Evolutionary conservation across 1,140 invertebrate species (phyloP).

Genomic region (Drosophila tani): DNA sequence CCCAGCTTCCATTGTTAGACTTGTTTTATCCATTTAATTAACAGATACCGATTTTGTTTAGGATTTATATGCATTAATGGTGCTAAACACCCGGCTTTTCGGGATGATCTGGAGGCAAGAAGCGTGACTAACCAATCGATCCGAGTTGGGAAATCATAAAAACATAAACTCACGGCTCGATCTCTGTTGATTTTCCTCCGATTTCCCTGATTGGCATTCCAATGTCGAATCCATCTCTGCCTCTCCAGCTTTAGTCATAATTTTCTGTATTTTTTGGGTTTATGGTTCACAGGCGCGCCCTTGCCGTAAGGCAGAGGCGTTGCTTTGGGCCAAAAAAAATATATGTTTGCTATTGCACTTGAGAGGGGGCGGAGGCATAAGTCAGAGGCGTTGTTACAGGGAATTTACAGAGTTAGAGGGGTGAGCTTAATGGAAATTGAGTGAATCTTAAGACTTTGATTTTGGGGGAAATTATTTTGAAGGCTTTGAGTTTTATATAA

Average conservation of each 20-base stretch:
- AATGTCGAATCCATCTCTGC: slow-evolving; percentile 45
- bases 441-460: neutral
- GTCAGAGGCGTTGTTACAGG: slow-evolving; percentile 21
- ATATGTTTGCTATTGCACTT: slow-evolving; percentile 49
- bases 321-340: slow-evolving; percentile 4
- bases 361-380: slow-evolving; percentile 28
- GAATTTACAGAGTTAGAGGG: neutral
- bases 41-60: slow-evolving; percentile 30
- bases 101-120: slow-evolving; percentile 39
- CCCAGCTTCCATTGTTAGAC: slow-evolving; percentile 44
- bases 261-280: slow-evolving; percentile 28
- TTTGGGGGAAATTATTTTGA: too few species aligned
- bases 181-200: slow-evolving; percentile 23
- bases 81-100: too few species aligned
- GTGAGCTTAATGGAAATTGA: too few species aligned
- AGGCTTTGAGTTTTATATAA: neutral
- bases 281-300: slow-evolving; percentile 32
- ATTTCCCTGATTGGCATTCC: slow-evolving; percentile 47
- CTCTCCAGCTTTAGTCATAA: slow-evolving; percentile 28
- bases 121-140: slow-evolving; percentile 56
- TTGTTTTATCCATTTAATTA: slow-evolving; percentile 34
- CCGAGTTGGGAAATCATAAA: slow-evolving; percentile 26
- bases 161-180: slow-evolving; percentile 17
- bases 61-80: slow-evolving; percentile 31
- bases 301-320: slow-evolving; percentile 26